Percentiles rank a stretch among this genome's conserved stretches.
Evolutionary conservation across 30 jellyfish, hydroid and myxozoan species (phyloP).

Genomic region (Pelagia noctiluca): DNA sequence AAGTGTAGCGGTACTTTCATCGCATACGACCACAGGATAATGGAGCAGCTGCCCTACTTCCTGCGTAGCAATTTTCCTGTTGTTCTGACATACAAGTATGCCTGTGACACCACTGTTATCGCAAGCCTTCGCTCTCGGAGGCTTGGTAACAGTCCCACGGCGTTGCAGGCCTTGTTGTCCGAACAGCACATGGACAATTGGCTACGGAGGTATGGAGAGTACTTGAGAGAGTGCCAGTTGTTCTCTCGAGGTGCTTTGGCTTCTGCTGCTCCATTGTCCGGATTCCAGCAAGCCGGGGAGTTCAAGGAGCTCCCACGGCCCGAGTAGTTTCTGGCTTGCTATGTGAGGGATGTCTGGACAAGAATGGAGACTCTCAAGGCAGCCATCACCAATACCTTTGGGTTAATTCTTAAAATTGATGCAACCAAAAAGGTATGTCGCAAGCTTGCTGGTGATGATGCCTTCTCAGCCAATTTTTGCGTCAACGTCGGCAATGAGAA

Average conservation of each 20-base stretch:
- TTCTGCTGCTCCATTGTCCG: neutral
- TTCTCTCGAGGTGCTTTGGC: constrained; percentile 1
- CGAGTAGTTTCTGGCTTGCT: constrained; percentile 56
- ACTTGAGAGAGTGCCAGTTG: constrained; percentile 46
- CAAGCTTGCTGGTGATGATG: constrained; percentile 69
- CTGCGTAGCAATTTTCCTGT: constrained; percentile 42
- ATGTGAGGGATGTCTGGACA: constrained; percentile 66
- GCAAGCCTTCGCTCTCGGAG: constrained; percentile 62
- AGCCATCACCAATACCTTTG: constrained; percentile 41
- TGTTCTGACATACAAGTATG: constrained; percentile 60
- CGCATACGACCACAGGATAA: constrained; percentile 29
- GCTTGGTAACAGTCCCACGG: constrained; percentile 61
- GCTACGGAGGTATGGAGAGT: constrained; percentile 31
- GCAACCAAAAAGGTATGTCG: constrained; percentile 61
- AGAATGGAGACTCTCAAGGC: constrained; percentile 44
- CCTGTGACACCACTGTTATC: constrained; percentile 50
- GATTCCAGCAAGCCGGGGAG: constrained; percentile 5
- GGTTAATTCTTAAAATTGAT: constrained; percentile 56
- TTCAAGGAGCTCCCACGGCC: constrained; percentile 31
- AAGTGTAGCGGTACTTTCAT: constrained; percentile 23
- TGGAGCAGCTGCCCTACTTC: constrained; percentile 65
- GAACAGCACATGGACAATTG: constrained; percentile 59
- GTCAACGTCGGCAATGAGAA: constrained; percentile 80
- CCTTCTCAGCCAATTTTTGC: constrained; percentile 43
- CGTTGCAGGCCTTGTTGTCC: constrained; percentile 35